Percentiles rank a stretch among this genome's conserved stretches.
These are phyloP conservation scores for Plusia festucae DNA, from an alignment of 2,888 invertebrate species.

Conservation along the genomic window DNA sequence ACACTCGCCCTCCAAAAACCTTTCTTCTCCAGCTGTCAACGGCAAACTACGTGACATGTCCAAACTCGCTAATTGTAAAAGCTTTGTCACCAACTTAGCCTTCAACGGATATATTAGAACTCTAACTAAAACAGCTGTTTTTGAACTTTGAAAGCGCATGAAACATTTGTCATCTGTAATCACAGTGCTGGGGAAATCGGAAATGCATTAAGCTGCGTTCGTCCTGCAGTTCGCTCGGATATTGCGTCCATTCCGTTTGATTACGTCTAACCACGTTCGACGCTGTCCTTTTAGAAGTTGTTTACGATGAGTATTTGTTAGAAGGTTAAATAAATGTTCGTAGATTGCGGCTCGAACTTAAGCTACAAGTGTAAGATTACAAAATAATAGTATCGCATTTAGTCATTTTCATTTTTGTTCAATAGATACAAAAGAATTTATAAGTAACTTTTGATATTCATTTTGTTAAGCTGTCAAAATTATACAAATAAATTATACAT, in stretches of 20 bases:
- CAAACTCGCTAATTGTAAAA: constrained; percentile 2
- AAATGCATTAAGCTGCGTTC: constrained; percentile 24
- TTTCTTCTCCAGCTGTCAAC: not conserved
- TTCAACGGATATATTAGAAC: not conserved
- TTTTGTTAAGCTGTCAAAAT: too few relatives aligned
- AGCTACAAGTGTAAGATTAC: too few relatives aligned
- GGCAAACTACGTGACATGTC: not conserved
- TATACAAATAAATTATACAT: too few relatives aligned
- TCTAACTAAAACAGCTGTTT: not conserved
- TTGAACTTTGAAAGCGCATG: constrained; percentile 1
- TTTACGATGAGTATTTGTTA: constrained; percentile 1
- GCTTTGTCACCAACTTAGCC: not conserved
- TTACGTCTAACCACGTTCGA: constrained; percentile 26
- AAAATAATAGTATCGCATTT: too few relatives aligned
- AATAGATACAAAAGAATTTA: too few relatives aligned
- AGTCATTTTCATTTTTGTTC: too few relatives aligned
- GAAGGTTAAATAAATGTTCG: constrained; percentile 1
- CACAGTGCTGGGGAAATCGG: constrained; percentile 11
- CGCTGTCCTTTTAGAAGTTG: constrained; percentile 5
- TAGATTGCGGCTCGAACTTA: not conserved
- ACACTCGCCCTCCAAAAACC: not conserved
- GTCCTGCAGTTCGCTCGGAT: constrained; percentile 23
- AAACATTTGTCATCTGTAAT: constrained; percentile 8
- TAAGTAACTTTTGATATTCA: too few relatives aligned
- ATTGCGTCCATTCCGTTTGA: constrained; percentile 33